Evolutionary conservation across 2,888 invertebrate genomes (phyloP), one percentile per base, ranked within the genome.

Genomic region (Meteorus cinctellus): DNA sequence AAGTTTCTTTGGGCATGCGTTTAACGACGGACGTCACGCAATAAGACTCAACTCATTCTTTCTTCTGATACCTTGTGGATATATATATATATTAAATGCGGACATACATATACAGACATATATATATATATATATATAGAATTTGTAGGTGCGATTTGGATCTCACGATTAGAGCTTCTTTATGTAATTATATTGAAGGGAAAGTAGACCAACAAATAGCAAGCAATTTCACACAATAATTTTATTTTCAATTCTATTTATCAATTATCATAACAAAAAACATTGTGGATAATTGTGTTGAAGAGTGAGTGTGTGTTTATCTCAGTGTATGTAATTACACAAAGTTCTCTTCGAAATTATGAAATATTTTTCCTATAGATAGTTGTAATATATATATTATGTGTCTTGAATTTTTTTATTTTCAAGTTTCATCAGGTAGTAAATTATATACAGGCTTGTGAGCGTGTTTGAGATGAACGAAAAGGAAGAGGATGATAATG

Each of bases 11-110:
- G 68, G 63, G 76, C 62, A 70, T 72, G 74, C 76, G 75, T 79
- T 79, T 78, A 81, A 79, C 78, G 78, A 78, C 74, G 66, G 77
- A 73, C 72, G 76, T 80, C 81, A 81, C 78, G 78, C 78, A 81
- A 77, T 76, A 72, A 66, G 55, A 60, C 19, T 55, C 36, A 69
- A 51, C 59, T 51, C 60, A 72, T 66, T 77, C 27, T 41, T 55
- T 69, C 60, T 48, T 48, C 60, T 70, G 10, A 16, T 69, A 69
- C 24, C 19, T 55, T 19, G 2, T 55, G 48, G 45, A 45, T 45
- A 14, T 10, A 45, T 45, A 45, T 45, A 45, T 48, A 48, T 48
- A n/a, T n/a, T 24, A 24, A 24, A 24, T 24, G 24, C 24, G 24
- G 24, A 48, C n/a, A n/a, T 48, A 48, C 5, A 48, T 34, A 2